Evolutionary conservation across 2,797 vertebrate species (phyloP), one percentile per base, ranked within the genome.

Genomic region (Gambusia yucatana): DNA sequence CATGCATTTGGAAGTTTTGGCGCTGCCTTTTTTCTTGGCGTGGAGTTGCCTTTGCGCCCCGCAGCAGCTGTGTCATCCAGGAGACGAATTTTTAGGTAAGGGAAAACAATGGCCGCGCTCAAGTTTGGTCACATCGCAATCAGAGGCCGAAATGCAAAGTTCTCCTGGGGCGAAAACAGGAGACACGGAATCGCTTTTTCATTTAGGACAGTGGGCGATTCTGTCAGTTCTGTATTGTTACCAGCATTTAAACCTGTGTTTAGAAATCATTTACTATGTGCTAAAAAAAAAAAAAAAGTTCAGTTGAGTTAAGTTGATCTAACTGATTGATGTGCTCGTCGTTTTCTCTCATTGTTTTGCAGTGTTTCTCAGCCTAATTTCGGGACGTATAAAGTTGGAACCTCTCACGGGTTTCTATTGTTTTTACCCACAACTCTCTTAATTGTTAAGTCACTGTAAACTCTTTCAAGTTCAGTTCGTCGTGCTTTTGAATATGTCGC

Each of bases 81-180:
- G 87, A 83, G 94, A 96, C 85, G 93, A 94, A 77, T 70, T 91
- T 65, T 83, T 95, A 46, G 98, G 98, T 99, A 97, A 97, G 87
- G 30, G 6, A 73, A 25, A 39, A 22, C 48, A 52, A 70, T 46
- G 67, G 67, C 65, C 65, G 39, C 11, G 25, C 11, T 13, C 28
- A 48, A 11, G 16, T 30, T 46, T 46, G n/a, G 8, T 43, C 41
- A 16, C 17, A 5, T 20, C 7, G 16, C 0, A 67, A 22, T 4
- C 61, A 25, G 39, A 43, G 65, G 39, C 39, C 25, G 65, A n/a
- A 2, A n/a, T 6, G 39, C 36, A 25, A 13, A 67, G 36, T 44
- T 70, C 11, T 70, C 13, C 20, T n/a, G 36, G 20, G 20, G 9
- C 10, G 20, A 25, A 25, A 41, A 14, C 0, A 25, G 36, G 10